A percentile compares a stretch with the other conserved stretches of the same genome.
These are phyloP conservation scores for Nyctibius grandis DNA, from an alignment of 2,797 vertebrate species.

Conservation along the genomic window DNA sequence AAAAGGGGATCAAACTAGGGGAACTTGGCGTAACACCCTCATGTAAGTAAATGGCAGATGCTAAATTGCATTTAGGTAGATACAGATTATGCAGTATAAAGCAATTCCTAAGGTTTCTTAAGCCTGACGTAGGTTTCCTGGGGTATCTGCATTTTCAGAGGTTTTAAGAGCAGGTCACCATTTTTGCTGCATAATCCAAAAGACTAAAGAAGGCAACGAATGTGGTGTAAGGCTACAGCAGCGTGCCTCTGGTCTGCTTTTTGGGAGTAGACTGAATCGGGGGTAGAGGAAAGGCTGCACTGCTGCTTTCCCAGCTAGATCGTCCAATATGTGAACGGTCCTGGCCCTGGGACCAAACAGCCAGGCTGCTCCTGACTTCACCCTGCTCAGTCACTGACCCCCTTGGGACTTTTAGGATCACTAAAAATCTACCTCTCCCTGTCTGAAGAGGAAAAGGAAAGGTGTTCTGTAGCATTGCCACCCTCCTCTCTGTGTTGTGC, in stretches of 20 bases:
- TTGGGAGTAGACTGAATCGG: neutral
- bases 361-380: neutral
- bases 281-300: neutral
- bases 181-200: neutral
- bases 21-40: neutral
- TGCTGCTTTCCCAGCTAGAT: neutral
- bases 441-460: neutral
- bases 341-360: neutral
- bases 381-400: neutral
- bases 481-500: neutral
- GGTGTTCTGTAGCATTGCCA: neutral
- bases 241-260: neutral
- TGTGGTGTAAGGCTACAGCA: neutral
- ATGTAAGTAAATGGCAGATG: neutral
- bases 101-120: neutral
- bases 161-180: neutral
- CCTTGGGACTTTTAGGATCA: fast-evolving
- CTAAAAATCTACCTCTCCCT: neutral
- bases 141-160: neutral
- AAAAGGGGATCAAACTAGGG: neutral
- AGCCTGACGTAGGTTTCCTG: neutral
- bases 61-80: neutral
- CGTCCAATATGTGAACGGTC: fast-evolving
- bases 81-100: neutral
- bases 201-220: neutral